Evolutionary conservation across 2,797 vertebrate genomes (phyloP).

Genomic region (Enteromius unitaeniatus): DNA sequence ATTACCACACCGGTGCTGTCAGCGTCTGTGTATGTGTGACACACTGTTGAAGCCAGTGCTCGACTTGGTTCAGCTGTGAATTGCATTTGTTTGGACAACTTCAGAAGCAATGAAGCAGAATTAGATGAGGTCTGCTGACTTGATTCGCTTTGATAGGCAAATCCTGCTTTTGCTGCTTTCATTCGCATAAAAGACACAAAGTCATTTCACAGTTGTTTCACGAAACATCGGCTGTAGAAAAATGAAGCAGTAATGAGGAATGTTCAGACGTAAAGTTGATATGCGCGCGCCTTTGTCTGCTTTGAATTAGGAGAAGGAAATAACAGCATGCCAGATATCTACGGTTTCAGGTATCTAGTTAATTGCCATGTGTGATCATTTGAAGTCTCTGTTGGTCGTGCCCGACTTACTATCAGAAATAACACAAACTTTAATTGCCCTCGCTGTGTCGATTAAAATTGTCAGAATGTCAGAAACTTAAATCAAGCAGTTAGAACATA

Average conservation of each 20-base stretch:
- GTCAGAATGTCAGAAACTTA: background rate
- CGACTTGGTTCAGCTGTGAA: constrained; percentile 18
- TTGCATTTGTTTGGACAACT: constrained; percentile 30
- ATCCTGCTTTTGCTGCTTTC: constrained; percentile 9
- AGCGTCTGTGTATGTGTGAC: constrained; percentile 4
- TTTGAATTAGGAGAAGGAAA: constrained; percentile 34
- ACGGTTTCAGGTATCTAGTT: constrained; percentile 26
- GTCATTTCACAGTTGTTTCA: constrained; percentile 34
- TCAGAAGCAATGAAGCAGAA: constrained; percentile 32
- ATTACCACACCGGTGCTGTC: constrained; percentile 43
- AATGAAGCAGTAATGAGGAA: constrained; percentile 26
- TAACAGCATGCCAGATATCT: constrained; percentile 19
- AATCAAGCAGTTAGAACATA: background rate
- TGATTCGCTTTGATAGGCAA: constrained; percentile 35
- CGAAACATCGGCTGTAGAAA: constrained; percentile 10
- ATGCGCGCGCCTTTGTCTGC: constrained; percentile 1
- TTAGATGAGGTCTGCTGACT: constrained; percentile 34
- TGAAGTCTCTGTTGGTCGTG: background rate
- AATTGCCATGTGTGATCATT: constrained; percentile 20
- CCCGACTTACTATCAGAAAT: background rate
- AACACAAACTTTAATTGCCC: constrained; percentile 11
- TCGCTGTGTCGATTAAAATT: background rate
- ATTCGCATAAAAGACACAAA: background rate
- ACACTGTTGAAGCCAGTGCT: background rate
- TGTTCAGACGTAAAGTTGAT: background rate